Evolutionary conservation across 2,888 invertebrate genomes (phyloP).

Genomic region (Amblyteles armatorius): DNA sequence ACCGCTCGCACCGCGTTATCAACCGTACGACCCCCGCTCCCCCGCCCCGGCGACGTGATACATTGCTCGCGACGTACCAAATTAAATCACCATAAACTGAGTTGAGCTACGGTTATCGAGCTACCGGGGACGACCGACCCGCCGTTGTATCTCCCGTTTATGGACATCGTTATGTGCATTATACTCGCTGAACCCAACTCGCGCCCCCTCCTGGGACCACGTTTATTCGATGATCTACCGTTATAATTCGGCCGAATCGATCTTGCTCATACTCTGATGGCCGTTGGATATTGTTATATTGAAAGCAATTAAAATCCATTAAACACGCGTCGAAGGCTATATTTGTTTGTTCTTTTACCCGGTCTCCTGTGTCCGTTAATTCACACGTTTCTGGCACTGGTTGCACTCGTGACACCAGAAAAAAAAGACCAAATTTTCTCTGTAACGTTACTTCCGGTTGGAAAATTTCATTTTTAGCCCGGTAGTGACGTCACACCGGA

Average conservation of each 20-base stretch:
- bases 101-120: slow-evolving; percentile 68
- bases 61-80: slow-evolving; percentile 74
- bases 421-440: no score
- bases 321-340: background rate
- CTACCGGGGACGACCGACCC: slow-evolving; percentile 19
- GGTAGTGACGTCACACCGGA: no score
- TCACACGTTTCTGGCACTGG: no score
- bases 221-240: slow-evolving; percentile 56
- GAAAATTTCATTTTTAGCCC: no score
- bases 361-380: background rate
- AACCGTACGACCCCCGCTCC: background rate
- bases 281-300: background rate
- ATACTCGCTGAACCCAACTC: slow-evolving; percentile 1
- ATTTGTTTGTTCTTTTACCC: background rate
- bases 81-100: slow-evolving; percentile 80
- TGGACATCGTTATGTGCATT: slow-evolving; percentile 31
- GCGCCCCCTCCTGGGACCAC: background rate
- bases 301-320: background rate
- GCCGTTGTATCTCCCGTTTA: slow-evolving; percentile 49
- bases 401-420: no score
- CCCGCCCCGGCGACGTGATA: slow-evolving; percentile 50
- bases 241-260: slow-evolving; percentile 34
- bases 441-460: no score
- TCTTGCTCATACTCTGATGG: background rate
- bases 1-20: background rate